phyloP scores from a whole-genome alignment of 2,888 invertebrate species.

The Cepaea hortensis region DNA sequence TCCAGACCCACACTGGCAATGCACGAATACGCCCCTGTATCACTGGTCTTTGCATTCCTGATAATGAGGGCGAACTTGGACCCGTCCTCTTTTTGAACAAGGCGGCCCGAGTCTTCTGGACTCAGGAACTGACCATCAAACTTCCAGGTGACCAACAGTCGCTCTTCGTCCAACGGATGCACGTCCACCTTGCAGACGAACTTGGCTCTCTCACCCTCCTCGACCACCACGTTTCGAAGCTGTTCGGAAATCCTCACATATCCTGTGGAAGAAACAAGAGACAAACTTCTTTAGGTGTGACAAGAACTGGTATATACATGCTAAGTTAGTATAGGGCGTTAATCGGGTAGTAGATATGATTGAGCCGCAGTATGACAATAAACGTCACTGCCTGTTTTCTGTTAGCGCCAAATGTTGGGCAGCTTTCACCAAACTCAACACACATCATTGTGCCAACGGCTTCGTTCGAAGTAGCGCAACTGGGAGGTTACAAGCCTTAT shows the following conservation, averaged over 20 bases:
- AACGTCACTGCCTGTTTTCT: too few relatives aligned
- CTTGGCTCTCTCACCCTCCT: slow-evolving; percentile 55
- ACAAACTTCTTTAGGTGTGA: not conserved
- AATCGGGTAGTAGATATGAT: too few relatives aligned
- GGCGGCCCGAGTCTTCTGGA: slow-evolving; percentile 55
- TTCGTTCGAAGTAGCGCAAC: too few relatives aligned
- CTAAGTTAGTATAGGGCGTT: too few relatives aligned
- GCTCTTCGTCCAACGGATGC: slow-evolving; percentile 52
- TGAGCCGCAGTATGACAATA: too few relatives aligned
- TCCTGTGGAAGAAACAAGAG: slow-evolving; percentile 23
- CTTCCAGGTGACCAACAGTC: slow-evolving; percentile 61
- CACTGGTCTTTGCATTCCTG: slow-evolving; percentile 56
- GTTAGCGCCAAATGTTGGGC: too few relatives aligned
- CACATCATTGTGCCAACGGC: too few relatives aligned
- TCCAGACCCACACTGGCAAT: slow-evolving; percentile 60
- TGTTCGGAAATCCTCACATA: slow-evolving; percentile 56
- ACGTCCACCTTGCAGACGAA: slow-evolving; percentile 57
- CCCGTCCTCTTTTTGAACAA: slow-evolving; percentile 56
- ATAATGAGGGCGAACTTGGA: slow-evolving; percentile 61
- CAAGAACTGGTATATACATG: not conserved
- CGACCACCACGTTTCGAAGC: slow-evolving; percentile 53
- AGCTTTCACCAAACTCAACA: too few relatives aligned
- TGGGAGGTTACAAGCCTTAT: too few relatives aligned
- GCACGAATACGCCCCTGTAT: slow-evolving; percentile 66
- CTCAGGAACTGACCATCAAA: slow-evolving; percentile 60